Base-by-base conservation (phyloP, 1,140 invertebrate species). In the Anastatus disparis region DNA sequence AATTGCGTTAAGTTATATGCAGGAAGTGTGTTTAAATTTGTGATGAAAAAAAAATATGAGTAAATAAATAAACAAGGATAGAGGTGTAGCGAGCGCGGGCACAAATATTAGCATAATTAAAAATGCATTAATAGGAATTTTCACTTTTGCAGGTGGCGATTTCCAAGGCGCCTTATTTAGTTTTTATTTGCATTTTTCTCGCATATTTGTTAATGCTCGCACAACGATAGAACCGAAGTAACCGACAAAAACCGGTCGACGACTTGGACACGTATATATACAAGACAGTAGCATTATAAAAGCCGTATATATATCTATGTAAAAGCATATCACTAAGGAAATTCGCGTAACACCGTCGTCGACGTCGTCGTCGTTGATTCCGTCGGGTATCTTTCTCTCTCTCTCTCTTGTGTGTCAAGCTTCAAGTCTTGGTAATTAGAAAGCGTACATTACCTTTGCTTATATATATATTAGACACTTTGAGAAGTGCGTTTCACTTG, bases 391-490 rank as follows among this genome's bases (percentile, higher is more conserved):
- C n/a, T n/a, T n/a, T n/a, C n/a, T n/a, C n/a, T n/a, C n/a, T n/a
- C n/a, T n/a, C n/a, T 35, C 4, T 35, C 31, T 4, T 10, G 31
- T 10, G 31, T 35, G 31, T 58, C 22, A 44, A 1, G 44, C 26
- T 44, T 44, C 42, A 12, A 40, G 8, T 69, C 44, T n/a, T 35
- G 17, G 44, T 71, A 71, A 71, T 71, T 71, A 71, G 69, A 71
- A 71, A 71, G 69, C 53, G 62, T 71, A 71, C n/a, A n/a, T 71
- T 61, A 65, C 53, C 29, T 17, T 35, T 24, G 44, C 35, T 69
- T 17, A 56, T 52, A n/a, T n/a, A n/a, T 52, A 27, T 27, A 22
- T 31, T 15, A 35, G 52, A 56, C 24, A 55, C 64, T 44, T 40
- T 3, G 29, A 50, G 35, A 53, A 7, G 24, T 20, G 35, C 20